Conservation (phyloP, 2,113 vertebrate species). For the Trichomycterus rosablanca region DNA sequence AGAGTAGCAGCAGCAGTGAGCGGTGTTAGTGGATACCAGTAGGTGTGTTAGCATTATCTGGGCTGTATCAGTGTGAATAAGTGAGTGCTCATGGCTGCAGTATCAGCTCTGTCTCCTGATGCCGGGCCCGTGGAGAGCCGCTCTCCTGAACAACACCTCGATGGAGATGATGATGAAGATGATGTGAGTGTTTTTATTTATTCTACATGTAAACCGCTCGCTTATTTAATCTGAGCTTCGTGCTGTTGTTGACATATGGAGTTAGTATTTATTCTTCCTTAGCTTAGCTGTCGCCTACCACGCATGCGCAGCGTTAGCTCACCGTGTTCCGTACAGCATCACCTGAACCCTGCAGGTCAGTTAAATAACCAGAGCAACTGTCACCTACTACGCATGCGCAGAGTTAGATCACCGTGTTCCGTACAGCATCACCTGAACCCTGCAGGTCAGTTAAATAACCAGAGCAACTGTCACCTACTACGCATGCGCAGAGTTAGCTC, state of each 20-base stretch:
- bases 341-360: no score
- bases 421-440: no score
- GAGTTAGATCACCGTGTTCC: no score
- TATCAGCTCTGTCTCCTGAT: conserved; percentile 66
- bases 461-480: no score
- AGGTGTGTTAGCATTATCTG: neutral
- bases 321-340: no score
- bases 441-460: no score
- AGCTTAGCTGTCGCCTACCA: no score
- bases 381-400: no score
- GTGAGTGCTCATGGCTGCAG: conserved; percentile 51
- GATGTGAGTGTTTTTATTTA: conserved; percentile 35
- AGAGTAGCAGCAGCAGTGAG: neutral
- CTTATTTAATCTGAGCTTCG: neutral
- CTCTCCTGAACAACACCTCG: conserved; percentile 68
- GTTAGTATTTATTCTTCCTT: no score
- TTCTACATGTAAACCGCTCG: neutral
- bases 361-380: no score
- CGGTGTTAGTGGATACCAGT: neutral
- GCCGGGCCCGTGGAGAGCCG: conserved; percentile 61
- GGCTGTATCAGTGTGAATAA: neutral
- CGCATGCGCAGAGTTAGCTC: no score
- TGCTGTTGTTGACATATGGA: neutral
- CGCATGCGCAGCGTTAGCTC: no score
- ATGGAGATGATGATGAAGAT: conserved; percentile 73